These are phyloP conservation scores for Dascillus cervinus DNA, from an alignment of 2,888 invertebrate species.

Conservation along the genomic window DNA sequence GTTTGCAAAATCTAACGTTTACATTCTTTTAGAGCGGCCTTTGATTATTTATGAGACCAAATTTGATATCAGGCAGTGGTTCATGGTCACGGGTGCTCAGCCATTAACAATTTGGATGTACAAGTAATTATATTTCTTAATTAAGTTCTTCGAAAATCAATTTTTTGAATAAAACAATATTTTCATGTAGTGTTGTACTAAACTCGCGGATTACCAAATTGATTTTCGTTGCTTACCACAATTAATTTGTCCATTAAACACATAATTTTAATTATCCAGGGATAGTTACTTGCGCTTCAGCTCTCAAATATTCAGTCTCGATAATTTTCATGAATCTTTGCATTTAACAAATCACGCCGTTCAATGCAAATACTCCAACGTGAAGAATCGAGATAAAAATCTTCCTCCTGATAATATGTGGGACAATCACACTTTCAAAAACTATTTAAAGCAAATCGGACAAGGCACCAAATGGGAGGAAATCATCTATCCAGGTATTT, in stretches of 20 bases:
- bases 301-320: slow-evolving; percentile 78
- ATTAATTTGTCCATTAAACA: too few relatives aligned
- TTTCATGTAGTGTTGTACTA: too few relatives aligned
- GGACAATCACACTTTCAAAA: slow-evolving; percentile 78
- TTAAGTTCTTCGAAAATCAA: too few relatives aligned
- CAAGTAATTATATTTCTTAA: slow-evolving; percentile 49
- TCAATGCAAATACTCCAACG: slow-evolving; percentile 77
- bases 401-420: slow-evolving; percentile 93
- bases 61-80: slow-evolving; percentile 95
- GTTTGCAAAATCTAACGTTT: too few relatives aligned
- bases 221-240: too few relatives aligned
- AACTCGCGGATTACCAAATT: too few relatives aligned
- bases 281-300: slow-evolving; percentile 91
- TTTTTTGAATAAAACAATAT: too few relatives aligned
- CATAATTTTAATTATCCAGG: slow-evolving; percentile 51
- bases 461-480: slow-evolving; percentile 73
- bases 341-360: slow-evolving; percentile 92
- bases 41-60: slow-evolving; percentile 83
- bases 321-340: slow-evolving; percentile 85
- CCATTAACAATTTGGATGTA: slow-evolving; percentile 91
- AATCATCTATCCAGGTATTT: slow-evolving; percentile 81
- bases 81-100: slow-evolving; percentile 82
- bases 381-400: slow-evolving; percentile 59
- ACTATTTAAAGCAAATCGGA: slow-evolving; percentile 58
- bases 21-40: slow-evolving; percentile 69